Evolutionary conservation across 2,797 vertebrate species (phyloP).

Genomic region (Setipinna tenuifilis): DNA sequence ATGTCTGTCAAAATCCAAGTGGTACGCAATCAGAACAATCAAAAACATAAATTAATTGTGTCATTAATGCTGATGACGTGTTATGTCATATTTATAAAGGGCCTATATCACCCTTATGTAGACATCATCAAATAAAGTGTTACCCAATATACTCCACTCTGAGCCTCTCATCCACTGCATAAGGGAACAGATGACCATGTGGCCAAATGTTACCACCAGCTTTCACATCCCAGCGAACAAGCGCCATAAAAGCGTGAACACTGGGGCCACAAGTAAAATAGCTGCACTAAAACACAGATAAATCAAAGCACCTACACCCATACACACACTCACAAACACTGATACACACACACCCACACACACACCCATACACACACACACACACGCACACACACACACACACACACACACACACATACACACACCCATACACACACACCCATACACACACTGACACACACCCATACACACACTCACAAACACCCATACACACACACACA

Average conservation of each 20-base stretch:
- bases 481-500: background rate
- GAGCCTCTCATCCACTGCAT: no score
- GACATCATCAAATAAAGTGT: no score
- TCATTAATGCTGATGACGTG: no score
- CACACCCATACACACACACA: background rate
- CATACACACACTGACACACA: background rate
- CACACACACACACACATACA: background rate
- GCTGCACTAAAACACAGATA: background rate
- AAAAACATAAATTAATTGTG: no score
- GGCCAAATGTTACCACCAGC: background rate
- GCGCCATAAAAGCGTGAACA: background rate
- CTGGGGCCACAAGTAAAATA: background rate
- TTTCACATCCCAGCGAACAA: background rate
- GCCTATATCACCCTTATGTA: no score
- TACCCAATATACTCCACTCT: no score
- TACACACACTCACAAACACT: background rate
- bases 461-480: no score
- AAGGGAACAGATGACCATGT: no score
- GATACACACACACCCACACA: background rate
- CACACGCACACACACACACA: background rate
- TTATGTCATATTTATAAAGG: no score
- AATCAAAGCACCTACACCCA: background rate
- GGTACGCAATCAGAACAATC: no score
- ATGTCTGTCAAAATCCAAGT: no score
- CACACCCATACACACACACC: background rate